phyloP scores from a whole-genome alignment of 2,113 vertebrate species.

The Neoarius graeffei region DNA sequence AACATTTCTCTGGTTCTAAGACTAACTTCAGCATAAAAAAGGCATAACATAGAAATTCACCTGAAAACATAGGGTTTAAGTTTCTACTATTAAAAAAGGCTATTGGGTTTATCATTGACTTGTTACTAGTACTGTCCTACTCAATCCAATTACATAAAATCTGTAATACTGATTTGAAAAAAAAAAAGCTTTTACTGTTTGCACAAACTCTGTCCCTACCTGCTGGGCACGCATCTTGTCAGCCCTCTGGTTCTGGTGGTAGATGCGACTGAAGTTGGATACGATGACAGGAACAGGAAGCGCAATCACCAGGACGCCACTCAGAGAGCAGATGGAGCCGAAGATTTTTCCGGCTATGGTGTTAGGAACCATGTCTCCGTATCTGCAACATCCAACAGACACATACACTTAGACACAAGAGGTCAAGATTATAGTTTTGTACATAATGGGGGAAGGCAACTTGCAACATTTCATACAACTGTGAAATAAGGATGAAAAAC shows the following conservation, averaged over 20 bases:
- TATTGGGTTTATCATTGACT: neutral
- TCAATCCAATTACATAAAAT: neutral
- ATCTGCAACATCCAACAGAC: slow-evolving; percentile 59
- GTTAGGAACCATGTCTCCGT: slow-evolving; percentile 91
- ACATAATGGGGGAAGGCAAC: neutral
- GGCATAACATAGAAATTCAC: neutral
- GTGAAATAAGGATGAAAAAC: neutral
- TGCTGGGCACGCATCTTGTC: slow-evolving; percentile 89
- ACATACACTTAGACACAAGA: slow-evolving; percentile 11
- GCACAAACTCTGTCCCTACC: slow-evolving; percentile 60
- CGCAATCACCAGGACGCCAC: slow-evolving; percentile 87
- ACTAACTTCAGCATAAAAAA: neutral
- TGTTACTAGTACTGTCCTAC: neutral
- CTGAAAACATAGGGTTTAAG: neutral
- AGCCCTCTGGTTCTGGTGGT: slow-evolving; percentile 90
- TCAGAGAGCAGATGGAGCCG: slow-evolving; percentile 87
- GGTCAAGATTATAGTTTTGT: neutral
- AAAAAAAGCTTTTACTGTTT: neutral
- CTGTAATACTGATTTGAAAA: neutral
- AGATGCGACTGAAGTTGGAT: slow-evolving; percentile 92
- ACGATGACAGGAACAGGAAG: slow-evolving; percentile 89
- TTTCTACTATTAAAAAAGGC: neutral
- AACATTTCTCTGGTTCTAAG: neutral
- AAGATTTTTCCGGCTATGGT: slow-evolving; percentile 90
- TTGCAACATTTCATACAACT: neutral